Percentiles rank a stretch among this genome's conserved stretches.
Conservation (phyloP, 2,113 vertebrate species). For the Bostrychus sinensis region DNA sequence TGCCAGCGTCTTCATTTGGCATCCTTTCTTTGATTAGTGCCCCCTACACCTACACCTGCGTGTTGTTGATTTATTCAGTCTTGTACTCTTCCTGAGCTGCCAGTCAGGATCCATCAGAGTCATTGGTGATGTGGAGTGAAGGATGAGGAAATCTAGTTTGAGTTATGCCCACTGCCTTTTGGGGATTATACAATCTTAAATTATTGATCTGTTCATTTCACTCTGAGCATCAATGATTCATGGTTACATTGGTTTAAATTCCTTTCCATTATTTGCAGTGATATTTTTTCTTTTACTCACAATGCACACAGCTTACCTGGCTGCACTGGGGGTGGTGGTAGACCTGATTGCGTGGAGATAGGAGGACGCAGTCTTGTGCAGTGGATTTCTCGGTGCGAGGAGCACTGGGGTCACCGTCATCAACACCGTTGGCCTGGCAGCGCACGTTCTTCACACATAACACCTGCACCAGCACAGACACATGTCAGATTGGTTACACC, state of each 20-base stretch:
- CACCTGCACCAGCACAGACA: conserved; percentile 74
- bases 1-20: conserved; percentile 21
- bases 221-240: background rate
- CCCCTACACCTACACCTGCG: conserved; percentile 7
- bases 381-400: conserved; percentile 85
- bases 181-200: background rate
- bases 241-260: background rate
- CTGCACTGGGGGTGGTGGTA: conserved; percentile 85
- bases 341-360: conserved; percentile 70
- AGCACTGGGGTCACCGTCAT: conserved; percentile 82
- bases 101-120: background rate
- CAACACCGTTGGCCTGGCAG: conserved; percentile 76
- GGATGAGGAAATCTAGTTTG: conserved; percentile 3
- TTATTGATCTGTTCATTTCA: background rate
- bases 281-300: background rate
- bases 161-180: conserved; percentile 2
- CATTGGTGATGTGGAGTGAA: conserved; percentile 10
- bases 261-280: background rate
- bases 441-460: conserved; percentile 78
- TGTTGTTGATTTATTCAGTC: conserved; percentile 14
- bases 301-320: conserved; percentile 71
- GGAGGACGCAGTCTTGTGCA: conserved; percentile 79
- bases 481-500: background rate
- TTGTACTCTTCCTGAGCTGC: background rate
- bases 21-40: conserved; percentile 27